Evolutionary conservation across 92 coral and sea anemone genomes (phyloP).

Genomic region (Plumapathes pennacea): DNA sequence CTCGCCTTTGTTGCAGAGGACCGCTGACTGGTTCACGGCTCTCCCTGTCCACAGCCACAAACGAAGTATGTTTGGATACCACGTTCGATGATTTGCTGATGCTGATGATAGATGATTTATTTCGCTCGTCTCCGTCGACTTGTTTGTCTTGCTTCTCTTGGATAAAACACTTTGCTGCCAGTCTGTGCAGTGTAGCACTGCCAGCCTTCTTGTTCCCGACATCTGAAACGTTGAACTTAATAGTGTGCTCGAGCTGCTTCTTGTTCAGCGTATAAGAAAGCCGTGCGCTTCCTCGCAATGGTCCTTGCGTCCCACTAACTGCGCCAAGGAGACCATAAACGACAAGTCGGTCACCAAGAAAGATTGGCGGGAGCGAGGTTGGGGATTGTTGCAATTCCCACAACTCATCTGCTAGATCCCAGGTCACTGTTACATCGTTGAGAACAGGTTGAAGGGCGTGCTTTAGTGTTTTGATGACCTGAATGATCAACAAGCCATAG

Average conservation of each 20-base stretch:
- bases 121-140: background rate
- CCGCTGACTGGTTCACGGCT: conserved; percentile 52
- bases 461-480: conserved; percentile 81
- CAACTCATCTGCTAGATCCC: conserved; percentile 62
- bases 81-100: conserved; percentile 72
- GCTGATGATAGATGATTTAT: conserved; percentile 28
- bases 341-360: conserved; percentile 56
- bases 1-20: conserved; percentile 23
- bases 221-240: conserved; percentile 10
- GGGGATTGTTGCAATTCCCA: conserved; percentile 61
- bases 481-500: too few species aligned
- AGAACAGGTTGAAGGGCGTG: conserved; percentile 81
- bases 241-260: conserved; percentile 19
- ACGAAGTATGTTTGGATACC: conserved; percentile 66
- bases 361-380: conserved; percentile 46
- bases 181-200: conserved; percentile 39
- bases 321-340: conserved; percentile 27
- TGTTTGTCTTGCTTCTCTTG: conserved; percentile 45
- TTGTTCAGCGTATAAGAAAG: conserved; percentile 1
- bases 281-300: background rate
- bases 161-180: conserved; percentile 70
- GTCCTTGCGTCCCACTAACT: background rate
- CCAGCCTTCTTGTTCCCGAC: background rate
- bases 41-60: conserved; percentile 75
- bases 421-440: conserved; percentile 49